Conservation (phyloP, 2,113 vertebrate genomes). For the Athene cunicularia region DNA sequence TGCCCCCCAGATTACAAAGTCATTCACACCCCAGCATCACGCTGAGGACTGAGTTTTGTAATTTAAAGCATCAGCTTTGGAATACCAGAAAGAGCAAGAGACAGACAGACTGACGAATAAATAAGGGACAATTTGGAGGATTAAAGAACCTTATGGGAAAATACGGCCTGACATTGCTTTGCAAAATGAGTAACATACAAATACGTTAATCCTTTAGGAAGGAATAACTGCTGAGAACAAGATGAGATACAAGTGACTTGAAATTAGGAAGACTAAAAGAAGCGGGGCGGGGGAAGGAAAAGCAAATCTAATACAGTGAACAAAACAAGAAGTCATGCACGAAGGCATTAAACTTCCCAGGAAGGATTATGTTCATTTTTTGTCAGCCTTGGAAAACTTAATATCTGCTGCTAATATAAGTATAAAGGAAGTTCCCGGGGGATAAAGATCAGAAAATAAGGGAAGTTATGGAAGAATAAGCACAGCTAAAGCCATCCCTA, state of each 20-base stretch:
- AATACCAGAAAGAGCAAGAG: not conserved
- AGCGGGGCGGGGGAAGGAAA: not conserved
- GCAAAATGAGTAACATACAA: not conserved
- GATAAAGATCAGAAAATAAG: not conserved
- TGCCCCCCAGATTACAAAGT: not conserved
- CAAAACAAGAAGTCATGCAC: accelerated
- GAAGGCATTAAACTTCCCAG: not conserved
- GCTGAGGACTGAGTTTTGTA: not conserved
- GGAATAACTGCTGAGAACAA: slow-evolving; percentile 7
- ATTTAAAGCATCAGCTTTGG: not conserved
- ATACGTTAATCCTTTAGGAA: not conserved
- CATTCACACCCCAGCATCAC: not conserved
- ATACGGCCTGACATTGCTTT: not conserved
- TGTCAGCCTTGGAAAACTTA: not conserved
- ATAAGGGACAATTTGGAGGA: not conserved
- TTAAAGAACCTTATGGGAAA: slow-evolving; percentile 5
- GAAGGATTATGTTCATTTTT: not conserved
- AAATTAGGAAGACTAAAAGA: not conserved
- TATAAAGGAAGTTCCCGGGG: not conserved
- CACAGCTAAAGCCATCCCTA: not conserved
- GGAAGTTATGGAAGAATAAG: not conserved
- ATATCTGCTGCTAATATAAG: not conserved
- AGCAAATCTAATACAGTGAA: not conserved
- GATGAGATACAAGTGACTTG: not conserved
- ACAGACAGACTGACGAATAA: slow-evolving; percentile 1